These are phyloP conservation scores for Cyphomyrus discorhynchus DNA, from an alignment of 2,113 vertebrate species.

Conservation along the genomic window DNA sequence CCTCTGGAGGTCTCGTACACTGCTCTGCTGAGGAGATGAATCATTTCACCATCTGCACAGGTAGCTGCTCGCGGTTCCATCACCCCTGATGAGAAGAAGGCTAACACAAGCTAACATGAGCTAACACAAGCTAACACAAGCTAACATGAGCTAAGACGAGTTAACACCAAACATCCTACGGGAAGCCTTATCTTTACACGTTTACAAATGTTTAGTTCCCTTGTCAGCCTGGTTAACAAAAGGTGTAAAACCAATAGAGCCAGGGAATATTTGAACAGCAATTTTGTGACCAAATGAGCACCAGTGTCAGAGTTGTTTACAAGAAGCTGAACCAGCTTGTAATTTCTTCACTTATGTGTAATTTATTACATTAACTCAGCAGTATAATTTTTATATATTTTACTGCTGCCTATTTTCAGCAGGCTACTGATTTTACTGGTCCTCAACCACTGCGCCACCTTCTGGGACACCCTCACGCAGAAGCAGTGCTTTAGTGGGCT, in stretches of 20 bases:
- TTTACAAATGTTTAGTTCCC: neutral
- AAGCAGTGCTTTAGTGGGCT: neutral
- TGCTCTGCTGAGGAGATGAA: constrained; percentile 41
- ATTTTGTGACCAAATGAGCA: neutral
- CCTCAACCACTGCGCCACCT: neutral
- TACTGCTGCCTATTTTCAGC: neutral
- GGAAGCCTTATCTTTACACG: neutral
- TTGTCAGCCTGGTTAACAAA: constrained; percentile 7
- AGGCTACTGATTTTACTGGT: neutral
- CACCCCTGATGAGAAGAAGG: neutral
- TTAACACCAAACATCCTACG: neutral
- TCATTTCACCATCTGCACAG: constrained; percentile 40
- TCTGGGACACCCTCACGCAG: neutral
- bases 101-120: neutral
- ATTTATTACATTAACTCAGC: neutral
- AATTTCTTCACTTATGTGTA: neutral
- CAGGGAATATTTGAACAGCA: neutral
- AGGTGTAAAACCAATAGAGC: constrained; percentile 4
- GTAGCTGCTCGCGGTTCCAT: constrained; percentile 18
- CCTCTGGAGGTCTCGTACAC: constrained; percentile 19
- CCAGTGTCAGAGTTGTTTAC: neutral
- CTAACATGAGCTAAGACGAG: neutral
- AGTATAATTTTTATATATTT: neutral
- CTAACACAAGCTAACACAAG: neutral
- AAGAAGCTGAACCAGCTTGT: neutral